Evolutionary conservation across 1,140 invertebrate species (phyloP).

Genomic region (Caenorhabditis latens): DNA sequence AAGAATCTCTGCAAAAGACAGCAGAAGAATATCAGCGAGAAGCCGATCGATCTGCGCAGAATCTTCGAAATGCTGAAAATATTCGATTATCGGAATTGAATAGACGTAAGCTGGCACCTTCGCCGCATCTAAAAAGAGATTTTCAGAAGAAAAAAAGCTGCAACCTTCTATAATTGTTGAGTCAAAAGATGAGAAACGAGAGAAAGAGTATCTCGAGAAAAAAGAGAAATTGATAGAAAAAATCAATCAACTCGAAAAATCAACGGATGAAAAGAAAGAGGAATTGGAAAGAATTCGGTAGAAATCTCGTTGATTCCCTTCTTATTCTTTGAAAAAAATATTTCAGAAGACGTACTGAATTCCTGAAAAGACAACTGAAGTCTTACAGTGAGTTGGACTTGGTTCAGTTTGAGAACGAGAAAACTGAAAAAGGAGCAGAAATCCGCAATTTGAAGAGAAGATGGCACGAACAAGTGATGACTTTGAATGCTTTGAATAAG

Average conservation of each 20-base stretch:
- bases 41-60: slow-evolving; percentile 21
- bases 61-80: slow-evolving; percentile 34
- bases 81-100: slow-evolving; percentile 30
- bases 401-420: slow-evolving; percentile 39
- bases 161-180: slow-evolving; percentile 15
- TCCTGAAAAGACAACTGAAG: neutral
- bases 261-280: slow-evolving; percentile 5
- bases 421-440: slow-evolving; percentile 37
- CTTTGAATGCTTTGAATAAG: slow-evolving; percentile 44
- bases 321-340: neutral
- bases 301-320: neutral
- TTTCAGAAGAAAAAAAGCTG: slow-evolving; percentile 11
- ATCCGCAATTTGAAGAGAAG: slow-evolving; percentile 10
- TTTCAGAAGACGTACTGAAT: slow-evolving; percentile 15
- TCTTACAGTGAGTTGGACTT: slow-evolving; percentile 17
- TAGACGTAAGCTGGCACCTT: neutral
- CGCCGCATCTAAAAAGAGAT: too few species aligned
- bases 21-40: slow-evolving; percentile 23
- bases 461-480: slow-evolving; percentile 35
- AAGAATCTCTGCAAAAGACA: slow-evolving; percentile 18
- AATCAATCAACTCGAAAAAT: slow-evolving; percentile 8
- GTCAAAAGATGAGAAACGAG: slow-evolving; percentile 32
- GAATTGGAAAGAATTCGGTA: slow-evolving; percentile 49
- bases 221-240: slow-evolving; percentile 29
- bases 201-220: slow-evolving; percentile 35